Evolutionary conservation across 2,888 invertebrate genomes (phyloP).

Genomic region (Temnothorax unifasciatus): DNA sequence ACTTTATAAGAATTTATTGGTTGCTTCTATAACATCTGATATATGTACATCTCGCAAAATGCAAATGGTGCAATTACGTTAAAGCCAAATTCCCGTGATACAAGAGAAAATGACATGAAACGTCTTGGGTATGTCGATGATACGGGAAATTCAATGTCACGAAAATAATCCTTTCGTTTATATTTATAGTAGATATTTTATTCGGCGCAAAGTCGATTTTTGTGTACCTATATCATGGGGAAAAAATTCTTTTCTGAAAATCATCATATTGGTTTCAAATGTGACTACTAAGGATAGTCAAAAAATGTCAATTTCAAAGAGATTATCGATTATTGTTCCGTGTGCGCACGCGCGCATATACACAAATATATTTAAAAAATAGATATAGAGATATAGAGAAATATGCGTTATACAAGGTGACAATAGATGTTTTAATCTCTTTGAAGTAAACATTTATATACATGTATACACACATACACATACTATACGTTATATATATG

Average conservation of each 20-base stretch:
- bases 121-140: neutral
- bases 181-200: neutral
- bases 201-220: neutral
- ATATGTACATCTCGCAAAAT: constrained; percentile 27
- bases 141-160: neutral
- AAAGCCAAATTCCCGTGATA: constrained; percentile 11
- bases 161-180: neutral
- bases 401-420: neutral
- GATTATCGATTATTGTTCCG: neutral
- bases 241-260: neutral
- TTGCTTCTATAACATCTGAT: constrained; percentile 25
- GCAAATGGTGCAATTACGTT: constrained; percentile 5
- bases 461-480: neutral
- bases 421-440: neutral
- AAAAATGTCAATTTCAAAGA: constrained; percentile 3
- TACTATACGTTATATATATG: neutral
- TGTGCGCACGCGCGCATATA: neutral
- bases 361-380: neutral
- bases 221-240: neutral
- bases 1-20: constrained; percentile 52
- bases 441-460: neutral
- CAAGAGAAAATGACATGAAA: constrained; percentile 2
- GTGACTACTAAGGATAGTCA: neutral
- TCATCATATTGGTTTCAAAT: neutral
- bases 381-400: neutral